Base-by-base conservation (phyloP, 2,797 vertebrate genomes). In the Sciurus carolinensis region DNA sequence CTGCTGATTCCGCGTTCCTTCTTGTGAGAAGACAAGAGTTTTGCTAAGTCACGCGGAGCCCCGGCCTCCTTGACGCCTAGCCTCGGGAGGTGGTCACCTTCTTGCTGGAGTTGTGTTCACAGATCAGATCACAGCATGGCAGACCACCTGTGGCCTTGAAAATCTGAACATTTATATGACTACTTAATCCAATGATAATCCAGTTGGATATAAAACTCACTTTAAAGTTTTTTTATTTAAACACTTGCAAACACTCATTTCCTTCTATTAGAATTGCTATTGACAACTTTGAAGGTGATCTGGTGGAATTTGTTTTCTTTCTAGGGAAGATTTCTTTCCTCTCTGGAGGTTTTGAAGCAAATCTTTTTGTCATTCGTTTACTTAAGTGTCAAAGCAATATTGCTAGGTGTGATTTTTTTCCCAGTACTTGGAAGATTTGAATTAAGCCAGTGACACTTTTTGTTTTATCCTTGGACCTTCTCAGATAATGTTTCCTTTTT, bases 151-250 rank as follows among this genome's bases (percentile, higher is more conserved):
- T 66, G 39, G 12, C 30, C 64, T 82, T 57, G 12, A 85, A 77
- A 67, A 33, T 3, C 39, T 67, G 50, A 90, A 81, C n/a, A 50
- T 24, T 12, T 66, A 39, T 91, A 83, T 72, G 88, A n/a, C 42
- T 72, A 15, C 36, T 88, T 85, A 44, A 92, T 36, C 15, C 85
- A 92, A 1, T 50, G 44, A 66, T 59, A 59, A 59, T 0, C 64
- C 30, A 87, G 52, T n/a, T 86, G 84, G 39, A 57, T 66, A 30
- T 10, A 69, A 81, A 94, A n/a, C 15, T 50, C 67, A 14, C 44
- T 50, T 91, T 80, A 79, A 90, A 42, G 15, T 47, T 76, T 62
- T 47, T n/a, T 81, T 52, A 91, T 7, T 90, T 52, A 64, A 90
- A 72, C 8, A 20, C 17, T 64, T 89, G 42, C 82, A 69, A 93